A percentile compares a stretch with the other conserved stretches of the same genome.
Evolutionary conservation across 2,797 vertebrate species (phyloP).

Genomic region (Morelia viridis): DNA sequence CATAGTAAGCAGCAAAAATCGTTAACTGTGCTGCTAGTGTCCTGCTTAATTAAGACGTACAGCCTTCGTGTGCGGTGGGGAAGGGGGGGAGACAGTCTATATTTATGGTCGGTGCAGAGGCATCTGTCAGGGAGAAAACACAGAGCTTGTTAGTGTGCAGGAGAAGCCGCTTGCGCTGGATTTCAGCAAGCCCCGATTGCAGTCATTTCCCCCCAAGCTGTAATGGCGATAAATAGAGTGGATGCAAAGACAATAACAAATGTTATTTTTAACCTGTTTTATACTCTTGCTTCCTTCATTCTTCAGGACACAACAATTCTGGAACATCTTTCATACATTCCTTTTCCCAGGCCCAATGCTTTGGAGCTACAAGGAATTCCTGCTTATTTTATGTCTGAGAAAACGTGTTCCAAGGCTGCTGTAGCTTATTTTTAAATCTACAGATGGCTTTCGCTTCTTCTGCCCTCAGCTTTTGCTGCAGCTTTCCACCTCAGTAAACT

Average conservation of each 20-base stretch:
- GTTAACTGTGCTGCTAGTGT: constrained; percentile 65
- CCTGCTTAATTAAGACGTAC: constrained; percentile 69
- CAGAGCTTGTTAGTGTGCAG: constrained; percentile 43
- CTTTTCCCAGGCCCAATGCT: constrained; percentile 62
- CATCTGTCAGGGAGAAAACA: constrained; percentile 62
- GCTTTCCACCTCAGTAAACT: constrained; percentile 65
- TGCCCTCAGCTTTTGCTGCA: constrained; percentile 58
- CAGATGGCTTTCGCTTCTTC: constrained; percentile 64
- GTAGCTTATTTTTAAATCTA: constrained; percentile 69
- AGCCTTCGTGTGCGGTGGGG: constrained; percentile 48
- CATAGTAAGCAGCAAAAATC: constrained; percentile 56
- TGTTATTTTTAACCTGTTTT: constrained; percentile 67
- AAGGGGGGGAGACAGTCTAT: constrained; percentile 57
- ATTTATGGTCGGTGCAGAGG: constrained; percentile 65
- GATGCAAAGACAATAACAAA: constrained; percentile 64
- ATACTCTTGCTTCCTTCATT: constrained; percentile 8
- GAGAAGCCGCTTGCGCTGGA: constrained; percentile 57
- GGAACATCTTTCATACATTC: constrained; percentile 67
- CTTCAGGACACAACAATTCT: constrained; percentile 63
- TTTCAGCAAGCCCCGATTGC: constrained; percentile 58
- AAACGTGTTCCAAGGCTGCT: constrained; percentile 48
- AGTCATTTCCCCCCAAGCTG: constrained; percentile 48
- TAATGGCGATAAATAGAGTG: constrained; percentile 59
- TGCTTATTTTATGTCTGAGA: constrained; percentile 58
- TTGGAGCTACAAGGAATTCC: constrained; percentile 60